Conservation (phyloP, 2,113 vertebrate species). For the Penelope pileata region DNA sequence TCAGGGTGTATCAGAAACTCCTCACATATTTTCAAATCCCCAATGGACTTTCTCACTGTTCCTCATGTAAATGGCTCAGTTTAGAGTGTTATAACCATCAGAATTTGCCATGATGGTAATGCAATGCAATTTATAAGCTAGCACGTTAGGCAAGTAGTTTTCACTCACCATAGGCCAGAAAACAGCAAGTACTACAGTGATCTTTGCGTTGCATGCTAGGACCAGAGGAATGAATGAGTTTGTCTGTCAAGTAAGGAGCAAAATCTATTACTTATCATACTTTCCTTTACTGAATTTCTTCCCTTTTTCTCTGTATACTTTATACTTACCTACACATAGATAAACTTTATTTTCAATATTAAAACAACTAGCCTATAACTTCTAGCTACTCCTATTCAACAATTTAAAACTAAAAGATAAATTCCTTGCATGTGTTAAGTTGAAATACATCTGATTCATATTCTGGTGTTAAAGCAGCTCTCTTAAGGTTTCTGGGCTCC, state of each 20-base stretch:
- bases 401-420: background rate
- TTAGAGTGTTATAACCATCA: background rate
- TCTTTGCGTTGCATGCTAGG: background rate
- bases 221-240: background rate
- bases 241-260: background rate
- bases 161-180: background rate
- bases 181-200: background rate
- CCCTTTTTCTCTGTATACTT: background rate
- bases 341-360: background rate
- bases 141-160: background rate
- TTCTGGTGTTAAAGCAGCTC: background rate
- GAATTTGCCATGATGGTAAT: background rate
- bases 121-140: background rate
- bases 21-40: background rate
- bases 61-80: background rate
- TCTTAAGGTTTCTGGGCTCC: background rate
- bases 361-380: background rate
- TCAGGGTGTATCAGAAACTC: background rate
- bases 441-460: conserved; percentile 1
- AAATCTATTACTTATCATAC: background rate
- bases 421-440: background rate
- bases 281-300: background rate
- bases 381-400: background rate
- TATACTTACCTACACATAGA: background rate
- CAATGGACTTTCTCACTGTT: background rate